These are phyloP conservation scores for Boulengeromyrus knoepffleri DNA, from an alignment of 2,113 vertebrate species.

Conservation along the genomic window DNA sequence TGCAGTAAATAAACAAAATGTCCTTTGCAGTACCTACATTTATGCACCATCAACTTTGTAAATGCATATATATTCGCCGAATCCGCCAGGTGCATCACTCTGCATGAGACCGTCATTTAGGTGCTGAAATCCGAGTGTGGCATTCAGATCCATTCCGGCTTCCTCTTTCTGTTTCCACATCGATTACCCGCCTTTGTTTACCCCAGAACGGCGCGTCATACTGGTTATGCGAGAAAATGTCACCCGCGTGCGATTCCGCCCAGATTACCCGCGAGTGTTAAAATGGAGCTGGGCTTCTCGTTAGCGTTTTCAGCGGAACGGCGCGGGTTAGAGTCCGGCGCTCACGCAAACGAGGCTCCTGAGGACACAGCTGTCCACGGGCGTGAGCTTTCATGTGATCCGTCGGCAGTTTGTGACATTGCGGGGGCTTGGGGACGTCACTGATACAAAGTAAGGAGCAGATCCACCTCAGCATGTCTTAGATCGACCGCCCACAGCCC, in stretches of 20 bases:
- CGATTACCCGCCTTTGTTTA: not conserved
- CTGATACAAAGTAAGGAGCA: not conserved
- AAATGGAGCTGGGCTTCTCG: not conserved
- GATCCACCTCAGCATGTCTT: not conserved
- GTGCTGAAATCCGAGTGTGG: not conserved
- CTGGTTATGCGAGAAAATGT: not conserved
- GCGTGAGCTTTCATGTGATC: not conserved
- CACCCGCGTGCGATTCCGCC: not conserved
- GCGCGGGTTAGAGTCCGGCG: not conserved
- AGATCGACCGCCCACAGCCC: not conserved
- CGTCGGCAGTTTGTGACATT: not conserved
- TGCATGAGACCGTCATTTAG: not conserved
- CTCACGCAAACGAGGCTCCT: not conserved
- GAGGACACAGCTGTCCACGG: not conserved
- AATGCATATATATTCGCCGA: not conserved
- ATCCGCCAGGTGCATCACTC: not conserved
- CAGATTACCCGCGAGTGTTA: not conserved
- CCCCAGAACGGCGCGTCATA: not conserved
- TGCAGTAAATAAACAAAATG: not conserved
- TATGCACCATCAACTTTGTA: not conserved
- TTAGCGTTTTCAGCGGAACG: not conserved
- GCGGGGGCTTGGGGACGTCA: not conserved
- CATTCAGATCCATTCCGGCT: not conserved
- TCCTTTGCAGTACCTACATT: not conserved
- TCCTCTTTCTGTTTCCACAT: not conserved